These are phyloP conservation scores for Pelodiscus sinensis DNA, from an alignment of 2,113 vertebrate species.

Conservation along the genomic window DNA sequence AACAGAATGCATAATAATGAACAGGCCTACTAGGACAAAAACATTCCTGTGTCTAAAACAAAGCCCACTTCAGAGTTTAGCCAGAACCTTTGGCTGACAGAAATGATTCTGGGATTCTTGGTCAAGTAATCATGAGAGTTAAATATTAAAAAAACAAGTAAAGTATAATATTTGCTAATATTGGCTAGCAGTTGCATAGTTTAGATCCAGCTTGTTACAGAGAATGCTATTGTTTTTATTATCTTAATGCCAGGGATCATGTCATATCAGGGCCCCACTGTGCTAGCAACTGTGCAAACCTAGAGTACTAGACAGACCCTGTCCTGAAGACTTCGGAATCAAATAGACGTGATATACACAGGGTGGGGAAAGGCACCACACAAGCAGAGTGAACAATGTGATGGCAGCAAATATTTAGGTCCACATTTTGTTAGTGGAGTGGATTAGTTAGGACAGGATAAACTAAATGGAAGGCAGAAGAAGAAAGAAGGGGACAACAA, in stretches of 20 bases:
- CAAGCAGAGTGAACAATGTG: background rate
- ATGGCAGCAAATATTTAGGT: background rate
- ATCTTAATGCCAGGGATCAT: background rate
- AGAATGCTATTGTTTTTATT: background rate
- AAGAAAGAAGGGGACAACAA: background rate
- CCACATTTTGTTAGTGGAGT: background rate
- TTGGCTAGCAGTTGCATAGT: background rate
- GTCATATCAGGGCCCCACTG: background rate
- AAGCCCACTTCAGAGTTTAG: background rate
- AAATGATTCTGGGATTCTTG: background rate
- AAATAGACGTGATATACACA: background rate
- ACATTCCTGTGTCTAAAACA: background rate
- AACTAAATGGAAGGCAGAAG: background rate
- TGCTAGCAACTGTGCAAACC: background rate
- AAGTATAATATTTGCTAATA: background rate
- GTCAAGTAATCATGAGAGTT: background rate
- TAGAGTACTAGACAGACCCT: background rate
- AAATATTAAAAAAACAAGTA: background rate
- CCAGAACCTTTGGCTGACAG: background rate
- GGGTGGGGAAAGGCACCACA: background rate
- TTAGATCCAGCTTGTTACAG: background rate
- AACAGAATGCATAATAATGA: background rate
- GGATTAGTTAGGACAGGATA: background rate
- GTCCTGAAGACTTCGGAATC: background rate
- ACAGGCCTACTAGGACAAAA: background rate